These are phyloP conservation scores for Protobothrops mucrosquamatus DNA, from an alignment of 2,113 vertebrate species.

Conservation along the genomic window DNA sequence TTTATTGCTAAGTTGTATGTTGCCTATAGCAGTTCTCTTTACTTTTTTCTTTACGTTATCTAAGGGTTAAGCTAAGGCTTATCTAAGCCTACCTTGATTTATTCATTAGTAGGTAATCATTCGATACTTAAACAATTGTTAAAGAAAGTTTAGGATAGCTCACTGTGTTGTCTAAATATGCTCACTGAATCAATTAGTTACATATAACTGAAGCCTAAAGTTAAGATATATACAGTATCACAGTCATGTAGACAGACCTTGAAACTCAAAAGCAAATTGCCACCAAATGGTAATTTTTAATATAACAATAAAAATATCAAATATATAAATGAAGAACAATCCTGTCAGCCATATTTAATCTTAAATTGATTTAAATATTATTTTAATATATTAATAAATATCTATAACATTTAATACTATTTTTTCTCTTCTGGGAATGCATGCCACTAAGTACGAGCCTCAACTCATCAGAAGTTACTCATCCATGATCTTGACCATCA, in stretches of 20 bases:
- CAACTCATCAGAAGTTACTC: background rate
- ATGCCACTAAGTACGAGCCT: background rate
- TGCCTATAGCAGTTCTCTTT: background rate
- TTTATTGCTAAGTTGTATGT: background rate
- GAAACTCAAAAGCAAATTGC: background rate
- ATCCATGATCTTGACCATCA: background rate
- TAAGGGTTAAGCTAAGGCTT: background rate
- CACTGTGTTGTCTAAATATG: background rate
- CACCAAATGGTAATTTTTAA: background rate
- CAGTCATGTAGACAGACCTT: background rate
- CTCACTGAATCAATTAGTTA: background rate
- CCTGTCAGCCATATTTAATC: background rate
- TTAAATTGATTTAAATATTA: background rate
- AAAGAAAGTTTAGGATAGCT: background rate
- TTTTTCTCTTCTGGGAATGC: background rate
- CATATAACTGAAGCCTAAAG: background rate
- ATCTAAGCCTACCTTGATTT: background rate
- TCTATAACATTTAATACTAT: background rate
- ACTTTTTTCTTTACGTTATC: background rate
- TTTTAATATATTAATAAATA: background rate
- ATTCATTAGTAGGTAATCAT: background rate
- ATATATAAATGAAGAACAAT: background rate
- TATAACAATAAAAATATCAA: background rate
- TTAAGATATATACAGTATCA: background rate
- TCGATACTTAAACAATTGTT: background rate